Conservation (phyloP, 2,888 invertebrate species). For the Mystacides longicornis region DNA sequence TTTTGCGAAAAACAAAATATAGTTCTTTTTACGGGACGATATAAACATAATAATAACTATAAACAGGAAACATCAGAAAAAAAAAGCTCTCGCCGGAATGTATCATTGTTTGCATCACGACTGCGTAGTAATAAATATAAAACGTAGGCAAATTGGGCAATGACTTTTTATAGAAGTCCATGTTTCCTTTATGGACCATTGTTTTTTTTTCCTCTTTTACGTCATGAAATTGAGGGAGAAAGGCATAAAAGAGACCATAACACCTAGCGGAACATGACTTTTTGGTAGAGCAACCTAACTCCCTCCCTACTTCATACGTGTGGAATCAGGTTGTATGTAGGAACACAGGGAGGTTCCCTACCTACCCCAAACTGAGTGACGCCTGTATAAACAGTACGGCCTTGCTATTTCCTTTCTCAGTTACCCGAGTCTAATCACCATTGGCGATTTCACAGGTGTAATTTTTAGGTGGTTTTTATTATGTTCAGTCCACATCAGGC, state of each 20-base stretch:
- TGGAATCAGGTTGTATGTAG: background rate
- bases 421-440: background rate
- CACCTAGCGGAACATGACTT: slow-evolving; percentile 21
- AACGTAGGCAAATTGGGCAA: slow-evolving; percentile 23
- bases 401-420: background rate
- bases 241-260: slow-evolving; percentile 20
- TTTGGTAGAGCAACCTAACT: slow-evolving; percentile 10
- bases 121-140: slow-evolving; percentile 10
- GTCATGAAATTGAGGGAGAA: slow-evolving; percentile 14
- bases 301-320: background rate
- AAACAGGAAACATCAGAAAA: background rate
- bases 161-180: slow-evolving; percentile 22
- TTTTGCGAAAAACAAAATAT: too few species aligned
- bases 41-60: background rate
- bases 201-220: slow-evolving; percentile 22
- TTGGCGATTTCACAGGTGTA: background rate
- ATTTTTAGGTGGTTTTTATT: too few species aligned
- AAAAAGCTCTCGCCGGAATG: background rate
- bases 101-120: slow-evolving; percentile 11
- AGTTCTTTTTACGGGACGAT: too few species aligned
- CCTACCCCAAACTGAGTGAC: too few species aligned
- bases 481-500: too few species aligned
- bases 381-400: background rate
- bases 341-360: too few species aligned
- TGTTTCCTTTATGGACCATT: slow-evolving; percentile 22